Conservation (phyloP, 2,113 vertebrate species). For the Neoarius graeffei region DNA sequence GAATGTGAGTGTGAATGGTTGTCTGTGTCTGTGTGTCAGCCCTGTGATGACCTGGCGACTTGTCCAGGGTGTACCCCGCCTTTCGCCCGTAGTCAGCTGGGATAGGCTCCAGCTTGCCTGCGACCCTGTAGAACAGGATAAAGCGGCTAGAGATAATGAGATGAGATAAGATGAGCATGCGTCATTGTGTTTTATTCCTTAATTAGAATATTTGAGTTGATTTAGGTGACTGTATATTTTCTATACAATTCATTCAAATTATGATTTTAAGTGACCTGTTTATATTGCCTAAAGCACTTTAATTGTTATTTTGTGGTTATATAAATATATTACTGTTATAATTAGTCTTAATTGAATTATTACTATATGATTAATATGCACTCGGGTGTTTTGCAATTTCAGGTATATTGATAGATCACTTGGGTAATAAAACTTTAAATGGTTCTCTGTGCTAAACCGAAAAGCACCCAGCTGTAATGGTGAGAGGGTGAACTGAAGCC, state of each 20-base stretch:
- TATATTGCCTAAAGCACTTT: background rate
- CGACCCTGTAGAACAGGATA: too few relatives aligned
- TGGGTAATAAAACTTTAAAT: background rate
- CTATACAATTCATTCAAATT: background rate
- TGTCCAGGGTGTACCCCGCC: too few relatives aligned
- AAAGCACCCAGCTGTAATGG: background rate
- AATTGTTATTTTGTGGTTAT: background rate
- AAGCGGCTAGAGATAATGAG: too few relatives aligned
- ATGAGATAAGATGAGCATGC: too few relatives aligned
- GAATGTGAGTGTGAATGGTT: too few relatives aligned
- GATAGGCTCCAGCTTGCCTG: too few relatives aligned
- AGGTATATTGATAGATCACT: background rate
- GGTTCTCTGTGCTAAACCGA: background rate
- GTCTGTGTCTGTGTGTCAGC: too few relatives aligned
- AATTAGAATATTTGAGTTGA: background rate
- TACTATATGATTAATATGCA: background rate
- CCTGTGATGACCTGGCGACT: too few relatives aligned
- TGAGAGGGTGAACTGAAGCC: conserved; percentile 15
- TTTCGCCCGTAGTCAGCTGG: too few relatives aligned
- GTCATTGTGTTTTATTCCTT: background rate
- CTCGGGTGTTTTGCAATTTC: background rate
- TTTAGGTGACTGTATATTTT: background rate
- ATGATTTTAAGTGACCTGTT: background rate
- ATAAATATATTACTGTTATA: background rate
- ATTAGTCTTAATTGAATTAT: background rate